A percentile compares a stretch with the other conserved stretches of the same genome.
phyloP scores from a whole-genome alignment of 2,113 vertebrate species.

The Pluvialis apricaria region DNA sequence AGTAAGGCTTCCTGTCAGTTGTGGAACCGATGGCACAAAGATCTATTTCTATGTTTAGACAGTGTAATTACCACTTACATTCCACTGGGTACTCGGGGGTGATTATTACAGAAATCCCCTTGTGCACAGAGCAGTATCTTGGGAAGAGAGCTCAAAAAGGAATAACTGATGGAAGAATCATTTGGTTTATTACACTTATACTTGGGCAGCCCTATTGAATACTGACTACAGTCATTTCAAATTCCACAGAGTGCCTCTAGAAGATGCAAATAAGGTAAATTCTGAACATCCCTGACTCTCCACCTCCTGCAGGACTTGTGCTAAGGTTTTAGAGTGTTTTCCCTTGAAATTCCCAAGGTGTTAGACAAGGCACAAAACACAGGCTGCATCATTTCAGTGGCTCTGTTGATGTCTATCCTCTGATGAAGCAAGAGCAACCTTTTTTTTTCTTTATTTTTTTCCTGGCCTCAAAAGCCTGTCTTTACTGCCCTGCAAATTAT shows the following conservation, averaged over 20 bases:
- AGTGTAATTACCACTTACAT: slow-evolving; percentile 33
- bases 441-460: neutral
- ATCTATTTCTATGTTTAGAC: slow-evolving; percentile 22
- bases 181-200: neutral
- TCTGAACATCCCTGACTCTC: neutral
- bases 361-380: neutral
- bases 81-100: neutral
- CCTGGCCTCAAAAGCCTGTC: neutral
- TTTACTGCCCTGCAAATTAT: neutral
- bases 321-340: neutral
- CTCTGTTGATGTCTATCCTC: neutral
- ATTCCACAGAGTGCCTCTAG: neutral
- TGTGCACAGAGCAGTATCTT: neutral
- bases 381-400: neutral
- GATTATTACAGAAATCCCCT: slow-evolving; percentile 52
- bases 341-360: neutral
- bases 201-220: neutral
- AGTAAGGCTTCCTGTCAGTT: neutral
- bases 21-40: neutral
- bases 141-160: neutral
- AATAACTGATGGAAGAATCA: neutral
- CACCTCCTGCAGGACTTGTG: neutral
- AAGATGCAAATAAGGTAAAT: neutral
- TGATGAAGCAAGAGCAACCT: neutral
- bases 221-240: neutral